These are phyloP conservation scores for Porites divaricata DNA, from an alignment of 92 coral and sea anemone genomes.

Conservation along the genomic window DNA sequence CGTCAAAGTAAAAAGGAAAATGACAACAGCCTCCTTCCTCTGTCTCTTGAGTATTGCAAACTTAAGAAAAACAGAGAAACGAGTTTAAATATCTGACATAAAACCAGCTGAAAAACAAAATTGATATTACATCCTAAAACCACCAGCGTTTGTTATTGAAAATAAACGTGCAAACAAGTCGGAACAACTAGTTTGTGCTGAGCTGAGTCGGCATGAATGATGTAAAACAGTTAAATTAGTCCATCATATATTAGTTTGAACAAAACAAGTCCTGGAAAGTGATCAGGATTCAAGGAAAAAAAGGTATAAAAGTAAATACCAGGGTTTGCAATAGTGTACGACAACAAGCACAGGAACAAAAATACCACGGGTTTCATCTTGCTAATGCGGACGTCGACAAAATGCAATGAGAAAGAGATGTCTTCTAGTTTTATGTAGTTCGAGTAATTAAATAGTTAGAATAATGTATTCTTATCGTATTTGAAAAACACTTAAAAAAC, in stretches of 20 bases:
- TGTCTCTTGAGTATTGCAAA: neutral
- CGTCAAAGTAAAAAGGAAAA: neutral
- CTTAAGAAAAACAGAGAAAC: neutral
- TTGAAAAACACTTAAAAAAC: no score
- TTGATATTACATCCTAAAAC: no score
- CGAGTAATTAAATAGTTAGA: neutral
- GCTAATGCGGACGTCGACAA: no score
- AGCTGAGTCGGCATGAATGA: no score
- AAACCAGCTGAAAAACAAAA: no score
- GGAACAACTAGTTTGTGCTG: no score
- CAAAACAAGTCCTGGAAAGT: no score
- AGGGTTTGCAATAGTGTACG: neutral
- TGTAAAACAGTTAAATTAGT: no score
- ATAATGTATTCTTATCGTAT: neutral
- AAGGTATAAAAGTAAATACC: neutral
- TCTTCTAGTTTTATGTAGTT: neutral
- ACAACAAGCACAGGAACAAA: neutral
- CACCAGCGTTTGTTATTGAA: no score
- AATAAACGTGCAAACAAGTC: no score
- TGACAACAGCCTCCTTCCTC: neutral
- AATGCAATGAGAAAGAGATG: neutral
- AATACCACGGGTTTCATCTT: slow-evolving; percentile 1
- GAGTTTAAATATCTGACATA: neutral
- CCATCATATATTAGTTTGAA: no score
- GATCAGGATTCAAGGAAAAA: no score